phyloP scores from a whole-genome alignment of 2,888 invertebrate genomes.

The Meteorus colon region DNA sequence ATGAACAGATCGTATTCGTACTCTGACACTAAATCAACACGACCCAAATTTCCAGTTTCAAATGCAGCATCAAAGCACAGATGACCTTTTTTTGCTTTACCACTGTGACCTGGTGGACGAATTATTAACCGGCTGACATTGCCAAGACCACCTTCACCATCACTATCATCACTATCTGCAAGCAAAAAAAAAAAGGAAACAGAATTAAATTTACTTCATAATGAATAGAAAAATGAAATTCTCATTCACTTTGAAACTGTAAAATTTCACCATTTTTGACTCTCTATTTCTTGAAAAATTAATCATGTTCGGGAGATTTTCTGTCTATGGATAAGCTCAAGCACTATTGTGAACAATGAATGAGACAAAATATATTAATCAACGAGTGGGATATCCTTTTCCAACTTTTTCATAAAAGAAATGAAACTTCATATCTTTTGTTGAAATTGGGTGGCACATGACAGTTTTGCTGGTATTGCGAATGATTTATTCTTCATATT shows the following conservation, averaged over 20 bases:
- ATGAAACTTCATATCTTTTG: not conserved
- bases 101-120: constrained; percentile 92
- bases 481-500: constrained; percentile 3
- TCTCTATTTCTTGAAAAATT: no score
- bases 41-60: constrained; percentile 97
- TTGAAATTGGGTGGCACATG: not conserved
- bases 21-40: constrained; percentile 94
- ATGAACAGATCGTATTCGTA: constrained; percentile 97
- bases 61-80: constrained; percentile 97
- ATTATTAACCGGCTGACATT: constrained; percentile 93
- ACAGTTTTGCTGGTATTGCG: not conserved
- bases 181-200: constrained; percentile 32
- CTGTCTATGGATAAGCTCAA: no score
- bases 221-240: no score
- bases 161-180: constrained; percentile 92
- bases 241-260: no score
- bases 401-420: no score
- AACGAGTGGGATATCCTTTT: no score
- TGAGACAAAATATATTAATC: no score
- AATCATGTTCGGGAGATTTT: no score
- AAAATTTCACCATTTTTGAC: no score
- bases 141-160: constrained; percentile 93
- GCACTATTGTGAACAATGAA: no score
- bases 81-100: constrained; percentile 96
- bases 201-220: not conserved